These are phyloP conservation scores for Felis chaus DNA, from an alignment of 2,113 vertebrate genomes.

Conservation along the genomic window DNA sequence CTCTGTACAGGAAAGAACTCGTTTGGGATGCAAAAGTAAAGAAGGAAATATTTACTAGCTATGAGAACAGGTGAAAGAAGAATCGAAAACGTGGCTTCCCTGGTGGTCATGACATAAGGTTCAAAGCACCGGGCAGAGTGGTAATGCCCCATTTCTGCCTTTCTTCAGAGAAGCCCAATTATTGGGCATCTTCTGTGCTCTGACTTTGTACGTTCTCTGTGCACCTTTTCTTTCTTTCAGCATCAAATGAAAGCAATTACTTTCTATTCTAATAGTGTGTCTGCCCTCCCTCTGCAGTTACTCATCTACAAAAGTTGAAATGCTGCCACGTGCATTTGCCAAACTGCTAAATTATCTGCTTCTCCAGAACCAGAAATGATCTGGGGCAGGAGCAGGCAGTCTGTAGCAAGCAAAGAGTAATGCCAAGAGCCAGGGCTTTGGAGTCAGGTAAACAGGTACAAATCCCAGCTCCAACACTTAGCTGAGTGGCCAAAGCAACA, in stretches of 20 bases:
- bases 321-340: not conserved
- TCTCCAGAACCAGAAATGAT: not conserved
- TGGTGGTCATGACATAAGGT: not conserved
- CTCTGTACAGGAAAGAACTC: not conserved
- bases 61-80: not conserved
- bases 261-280: not conserved
- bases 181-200: not conserved
- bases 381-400: not conserved
- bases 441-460: not conserved
- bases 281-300: not conserved
- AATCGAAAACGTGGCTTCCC: not conserved
- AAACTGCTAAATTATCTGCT: not conserved
- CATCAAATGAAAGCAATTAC: not conserved
- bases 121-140: not conserved
- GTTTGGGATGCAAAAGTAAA: not conserved
- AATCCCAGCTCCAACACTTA: not conserved
- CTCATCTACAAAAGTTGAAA: not conserved
- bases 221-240: not conserved
- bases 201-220: not conserved
- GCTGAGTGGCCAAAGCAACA: not conserved
- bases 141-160: not conserved
- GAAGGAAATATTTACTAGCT: not conserved
- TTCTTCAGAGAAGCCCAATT: not conserved
- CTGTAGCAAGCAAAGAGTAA: not conserved
- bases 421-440: not conserved